Base-by-base conservation (phyloP, 1,140 invertebrate species). In the Epicauta chinensis region DNA sequence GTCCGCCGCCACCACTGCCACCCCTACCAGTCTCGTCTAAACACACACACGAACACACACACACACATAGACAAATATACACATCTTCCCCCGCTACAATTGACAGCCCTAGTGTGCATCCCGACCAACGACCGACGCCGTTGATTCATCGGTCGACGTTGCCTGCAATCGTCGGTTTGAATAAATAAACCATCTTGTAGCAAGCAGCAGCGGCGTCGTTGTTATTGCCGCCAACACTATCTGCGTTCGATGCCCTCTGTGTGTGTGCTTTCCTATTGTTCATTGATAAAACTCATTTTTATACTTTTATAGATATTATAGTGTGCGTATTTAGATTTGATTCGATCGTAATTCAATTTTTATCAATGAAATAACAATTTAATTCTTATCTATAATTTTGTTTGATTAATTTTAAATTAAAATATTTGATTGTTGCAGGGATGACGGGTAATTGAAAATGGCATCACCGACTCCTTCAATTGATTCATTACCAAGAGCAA, bases 401-500 rank as follows among this genome's bases (percentile, higher is more conserved):
- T 23, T 23, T 23, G 1, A 23, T 23, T 23, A 0, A 23, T 5
- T 23, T 23, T 23, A 23, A 23, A 5, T 23, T 2, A 23, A 50
- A 12, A 46, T 32, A 6, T 58, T 62, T 62, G 57, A 63, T 58
- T 64, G 60, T 77, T 75, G 12, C 74, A 80, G 79, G 79, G 74
- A 81, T 81, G 79, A 78, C 75, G 77, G 77, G 77, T 77, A 78
- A 80, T 71, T 82, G 79, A 82, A 81, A 73, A 83, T 84, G 81
- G 82, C 83, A 74, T 88, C 85, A 69, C 85, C 86, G 69, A 91
- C 90, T 77, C 87, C 89, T 71, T 92, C 89, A 73, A 77, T 91
- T 77, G 89, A 92, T 81, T 91, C 89, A 75, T 77, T 88, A 74
- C 81, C 81, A 68, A 87, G 89, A 81, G 86, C 86, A 72, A 89